phyloP scores from a whole-genome alignment of 2,113 vertebrate species.

The Xiphorhynchus elegans region DNA sequence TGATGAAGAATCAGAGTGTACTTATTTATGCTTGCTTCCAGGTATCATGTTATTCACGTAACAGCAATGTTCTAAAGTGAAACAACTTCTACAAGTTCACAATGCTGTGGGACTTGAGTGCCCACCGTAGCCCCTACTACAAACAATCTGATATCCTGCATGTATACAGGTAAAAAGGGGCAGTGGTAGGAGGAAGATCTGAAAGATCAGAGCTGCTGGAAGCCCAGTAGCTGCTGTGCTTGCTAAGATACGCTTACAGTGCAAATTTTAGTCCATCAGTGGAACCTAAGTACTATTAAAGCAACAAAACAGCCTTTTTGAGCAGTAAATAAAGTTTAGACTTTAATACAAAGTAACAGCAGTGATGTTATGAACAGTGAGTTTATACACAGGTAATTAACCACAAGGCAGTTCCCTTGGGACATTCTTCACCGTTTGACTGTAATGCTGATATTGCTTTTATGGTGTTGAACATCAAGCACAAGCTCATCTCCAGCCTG shows the following conservation, averaged over 20 bases:
- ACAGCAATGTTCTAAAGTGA: neutral
- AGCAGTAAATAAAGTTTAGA: neutral
- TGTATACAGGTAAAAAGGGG: neutral
- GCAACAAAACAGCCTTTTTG: neutral
- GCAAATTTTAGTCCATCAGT: neutral
- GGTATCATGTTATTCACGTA: neutral
- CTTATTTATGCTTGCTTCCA: neutral
- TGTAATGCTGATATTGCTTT: constrained; percentile 90
- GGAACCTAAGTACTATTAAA: neutral
- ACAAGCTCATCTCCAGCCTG: constrained; percentile 80
- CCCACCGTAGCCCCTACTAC: neutral
- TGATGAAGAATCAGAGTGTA: neutral
- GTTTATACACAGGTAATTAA: neutral
- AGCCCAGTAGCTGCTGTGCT: neutral
- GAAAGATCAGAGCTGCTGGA: neutral
- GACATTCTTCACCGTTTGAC: constrained; percentile 64
- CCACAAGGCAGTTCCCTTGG: neutral
- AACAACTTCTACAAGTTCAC: neutral
- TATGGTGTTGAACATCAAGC: constrained; percentile 86
- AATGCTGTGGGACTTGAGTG: fast-evolving
- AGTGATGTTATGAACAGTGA: neutral
- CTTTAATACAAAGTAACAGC: constrained; percentile 45
- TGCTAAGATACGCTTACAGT: too few relatives aligned
- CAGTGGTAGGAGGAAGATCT: fast-evolving
- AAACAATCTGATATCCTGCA: neutral